phyloP scores from a whole-genome alignment of 2,797 vertebrate species.

The Adelosebastes latens region DNA sequence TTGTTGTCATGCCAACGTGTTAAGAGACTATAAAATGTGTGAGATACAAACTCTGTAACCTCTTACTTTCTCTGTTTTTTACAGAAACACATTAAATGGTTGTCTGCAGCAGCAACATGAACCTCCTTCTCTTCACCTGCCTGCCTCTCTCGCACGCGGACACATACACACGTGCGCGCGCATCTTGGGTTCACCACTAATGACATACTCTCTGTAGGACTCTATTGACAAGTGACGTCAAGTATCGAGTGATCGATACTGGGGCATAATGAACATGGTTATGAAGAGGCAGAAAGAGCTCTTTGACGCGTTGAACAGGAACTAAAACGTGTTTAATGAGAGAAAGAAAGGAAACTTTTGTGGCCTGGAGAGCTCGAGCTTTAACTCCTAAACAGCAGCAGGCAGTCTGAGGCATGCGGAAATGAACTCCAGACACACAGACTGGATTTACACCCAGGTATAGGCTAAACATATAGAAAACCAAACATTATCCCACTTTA shows the following conservation, averaged over 20 bases:
- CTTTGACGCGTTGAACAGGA: no score
- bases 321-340: fast-evolving
- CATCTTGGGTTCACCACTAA: not conserved
- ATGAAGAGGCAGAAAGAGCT: not conserved
- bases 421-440: constrained; percentile 49
- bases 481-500: not conserved
- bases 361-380: not conserved
- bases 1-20: not conserved
- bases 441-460: constrained; percentile 6
- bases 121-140: constrained; percentile 32
- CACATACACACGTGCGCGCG: not conserved
- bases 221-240: constrained; percentile 56
- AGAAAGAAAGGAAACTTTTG: constrained; percentile 26
- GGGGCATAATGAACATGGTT: not conserved
- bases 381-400: constrained; percentile 6
- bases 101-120: no score
- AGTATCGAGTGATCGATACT: constrained; percentile 24
- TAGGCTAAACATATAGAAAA: not conserved
- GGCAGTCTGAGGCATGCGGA: constrained; percentile 67
- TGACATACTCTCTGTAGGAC: not conserved
- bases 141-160: constrained; percentile 20
- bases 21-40: not conserved
- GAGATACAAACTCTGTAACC: not conserved
- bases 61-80: not conserved
- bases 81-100: no score